These are phyloP conservation scores for Eulacestoma nigropectus DNA, from an alignment of 2,113 vertebrate species.

Conservation along the genomic window DNA sequence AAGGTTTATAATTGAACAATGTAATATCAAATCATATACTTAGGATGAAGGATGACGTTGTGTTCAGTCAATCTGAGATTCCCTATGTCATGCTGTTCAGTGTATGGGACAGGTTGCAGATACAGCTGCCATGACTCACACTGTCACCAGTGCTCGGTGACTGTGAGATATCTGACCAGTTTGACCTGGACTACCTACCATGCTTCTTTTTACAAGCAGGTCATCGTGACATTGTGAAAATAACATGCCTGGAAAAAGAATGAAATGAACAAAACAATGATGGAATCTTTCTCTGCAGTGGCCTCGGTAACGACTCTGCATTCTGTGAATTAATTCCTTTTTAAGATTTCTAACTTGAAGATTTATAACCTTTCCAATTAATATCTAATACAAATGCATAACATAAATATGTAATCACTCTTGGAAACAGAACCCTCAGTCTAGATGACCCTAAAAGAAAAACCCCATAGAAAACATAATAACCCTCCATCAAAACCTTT, in stretches of 20 bases:
- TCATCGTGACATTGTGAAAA: neutral
- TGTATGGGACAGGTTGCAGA: neutral
- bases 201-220: neutral
- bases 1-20: neutral
- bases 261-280: neutral
- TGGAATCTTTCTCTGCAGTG: neutral
- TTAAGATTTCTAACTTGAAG: neutral
- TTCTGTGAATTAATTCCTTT: neutral
- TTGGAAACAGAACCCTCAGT: neutral
- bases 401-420: neutral
- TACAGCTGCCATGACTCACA: rapidly evolving
- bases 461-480: neutral
- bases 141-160: neutral
- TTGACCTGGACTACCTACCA: neutral
- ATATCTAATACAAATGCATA: neutral
- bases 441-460: neutral
- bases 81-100: neutral
- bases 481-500: neutral
- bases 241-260: neutral
- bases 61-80: neutral
- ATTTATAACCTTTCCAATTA: neutral
- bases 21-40: neutral
- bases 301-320: neutral
- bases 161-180: neutral
- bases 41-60: neutral